Evolutionary conservation across 2,888 invertebrate species (phyloP).

Genomic region (Latrodectus hesperus): DNA sequence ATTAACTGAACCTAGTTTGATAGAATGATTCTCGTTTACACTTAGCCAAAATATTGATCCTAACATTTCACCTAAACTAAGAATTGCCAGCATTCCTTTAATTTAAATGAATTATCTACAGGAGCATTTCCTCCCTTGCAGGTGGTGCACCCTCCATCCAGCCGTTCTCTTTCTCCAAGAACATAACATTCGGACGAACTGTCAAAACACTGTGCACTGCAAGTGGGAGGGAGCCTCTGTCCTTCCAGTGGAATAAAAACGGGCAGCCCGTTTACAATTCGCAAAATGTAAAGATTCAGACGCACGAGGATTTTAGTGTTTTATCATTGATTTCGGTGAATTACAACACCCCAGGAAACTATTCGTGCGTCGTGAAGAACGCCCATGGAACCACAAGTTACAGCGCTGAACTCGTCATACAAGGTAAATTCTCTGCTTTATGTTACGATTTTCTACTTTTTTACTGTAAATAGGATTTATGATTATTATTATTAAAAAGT

Average conservation of each 20-base stretch:
- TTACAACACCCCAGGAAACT: constrained; percentile 66
- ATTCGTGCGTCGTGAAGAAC: constrained; percentile 62
- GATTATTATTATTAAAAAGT: too few species aligned
- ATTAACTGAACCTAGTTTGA: too few species aligned
- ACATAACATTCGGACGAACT: constrained; percentile 61
- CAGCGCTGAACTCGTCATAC: constrained; percentile 51
- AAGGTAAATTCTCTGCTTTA: constrained; percentile 36
- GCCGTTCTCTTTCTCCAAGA: constrained; percentile 61
- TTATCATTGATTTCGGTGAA: constrained; percentile 56
- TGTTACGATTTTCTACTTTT: too few species aligned
- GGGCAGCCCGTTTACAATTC: constrained; percentile 61
- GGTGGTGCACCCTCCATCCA: constrained; percentile 54
- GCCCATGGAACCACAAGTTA: constrained; percentile 43
- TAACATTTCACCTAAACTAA: too few species aligned
- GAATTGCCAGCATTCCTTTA: too few species aligned
- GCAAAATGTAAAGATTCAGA: constrained; percentile 52
- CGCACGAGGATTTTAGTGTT: constrained; percentile 63
- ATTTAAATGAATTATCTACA: too few species aligned
- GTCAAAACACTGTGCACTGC: constrained; percentile 57
- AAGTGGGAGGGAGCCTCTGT: constrained; percentile 58
- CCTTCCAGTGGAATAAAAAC: constrained; percentile 70
- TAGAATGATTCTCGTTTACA: too few species aligned
- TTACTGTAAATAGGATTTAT: too few species aligned
- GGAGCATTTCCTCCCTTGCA: constrained; percentile 8
- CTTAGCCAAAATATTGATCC: too few species aligned